Evolutionary conservation across 2,888 invertebrate species (phyloP), one percentile per base, ranked within the genome.

Genomic region (Protophormia terraenovae): DNA sequence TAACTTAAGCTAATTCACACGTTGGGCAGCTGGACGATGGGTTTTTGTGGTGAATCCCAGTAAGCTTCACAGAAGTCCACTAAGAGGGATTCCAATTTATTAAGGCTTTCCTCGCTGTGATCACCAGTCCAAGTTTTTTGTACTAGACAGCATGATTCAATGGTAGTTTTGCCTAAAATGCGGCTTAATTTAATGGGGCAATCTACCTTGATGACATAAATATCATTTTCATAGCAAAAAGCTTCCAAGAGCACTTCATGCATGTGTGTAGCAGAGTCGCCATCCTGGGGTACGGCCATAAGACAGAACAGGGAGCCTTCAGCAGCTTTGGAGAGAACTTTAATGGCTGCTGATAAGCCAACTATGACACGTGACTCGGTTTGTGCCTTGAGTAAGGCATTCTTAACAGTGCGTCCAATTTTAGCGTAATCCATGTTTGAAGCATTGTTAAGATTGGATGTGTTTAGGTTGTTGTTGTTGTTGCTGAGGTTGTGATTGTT

Each of bases 181-280:
- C 92, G 90, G 87, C 92, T 92, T 55, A 93, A 86, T 89, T 94
- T 94, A 88, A 93, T 93, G 60, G 93, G 93, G 84, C 93, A 93
- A 87, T 94, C 94, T 64, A 94, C 96, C 93, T 96, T 95, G 87
- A 96, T 94, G 72, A 96, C 95, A 89, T 95, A 95, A 89, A 96
- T 96, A 87, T 95, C 96, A 86, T 96, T 96, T 91, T 96, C 96
- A 47, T 95, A 95, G 91, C 96, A 96, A 91, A 96, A 96, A 0
- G 96, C 96, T 89, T 96, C 96, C 38, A 96, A 93, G 0, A 96
- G 93, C 5, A 96, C 96, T 90, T 96, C 95, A 89, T 96, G 96
- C 94, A 96, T 96, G 90, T 96, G 96, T 7, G 95, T 95, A 5
- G 96, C 95, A 32, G 96, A 95, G 91, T 96, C 96, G 4, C 95